Evolutionary conservation across 2,797 vertebrate species (phyloP).

Genomic region (Staurois parvus): DNA sequence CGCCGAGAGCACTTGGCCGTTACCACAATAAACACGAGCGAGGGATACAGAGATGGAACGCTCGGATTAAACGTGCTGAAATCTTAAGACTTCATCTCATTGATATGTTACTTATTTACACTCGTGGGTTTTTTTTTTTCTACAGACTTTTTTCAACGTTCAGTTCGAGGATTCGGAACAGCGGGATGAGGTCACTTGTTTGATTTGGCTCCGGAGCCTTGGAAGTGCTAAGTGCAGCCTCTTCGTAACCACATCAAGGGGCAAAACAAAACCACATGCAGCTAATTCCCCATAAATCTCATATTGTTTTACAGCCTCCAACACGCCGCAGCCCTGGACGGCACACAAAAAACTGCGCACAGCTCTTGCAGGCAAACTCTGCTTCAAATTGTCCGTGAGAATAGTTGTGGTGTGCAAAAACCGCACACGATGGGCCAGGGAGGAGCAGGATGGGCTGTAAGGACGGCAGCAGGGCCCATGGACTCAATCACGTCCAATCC

Average conservation of each 20-base stretch:
- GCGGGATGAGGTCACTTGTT: constrained; percentile 16
- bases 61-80: constrained; percentile 9
- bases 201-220: background rate
- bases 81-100: constrained; percentile 1
- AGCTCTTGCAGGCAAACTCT: background rate
- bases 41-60: background rate
- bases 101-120: constrained; percentile 1
- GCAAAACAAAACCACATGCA: background rate
- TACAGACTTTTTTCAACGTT: background rate
- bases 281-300: constrained; percentile 9
- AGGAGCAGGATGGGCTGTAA: too few species aligned
- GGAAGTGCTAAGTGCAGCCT: background rate
- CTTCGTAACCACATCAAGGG: constrained; percentile 18
- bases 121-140: background rate
- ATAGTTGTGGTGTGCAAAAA: background rate
- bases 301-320: constrained; percentile 1
- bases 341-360: background rate
- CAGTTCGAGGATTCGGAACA: background rate
- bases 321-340: background rate
- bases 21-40: constrained; percentile 15
- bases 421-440: background rate
- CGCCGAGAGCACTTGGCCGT: background rate
- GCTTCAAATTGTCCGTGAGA: background rate
- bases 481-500: background rate
- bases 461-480: too few species aligned